These are phyloP conservation scores for Aphelinus certus DNA, from an alignment of 1,140 invertebrate genomes.

Conservation along the genomic window DNA sequence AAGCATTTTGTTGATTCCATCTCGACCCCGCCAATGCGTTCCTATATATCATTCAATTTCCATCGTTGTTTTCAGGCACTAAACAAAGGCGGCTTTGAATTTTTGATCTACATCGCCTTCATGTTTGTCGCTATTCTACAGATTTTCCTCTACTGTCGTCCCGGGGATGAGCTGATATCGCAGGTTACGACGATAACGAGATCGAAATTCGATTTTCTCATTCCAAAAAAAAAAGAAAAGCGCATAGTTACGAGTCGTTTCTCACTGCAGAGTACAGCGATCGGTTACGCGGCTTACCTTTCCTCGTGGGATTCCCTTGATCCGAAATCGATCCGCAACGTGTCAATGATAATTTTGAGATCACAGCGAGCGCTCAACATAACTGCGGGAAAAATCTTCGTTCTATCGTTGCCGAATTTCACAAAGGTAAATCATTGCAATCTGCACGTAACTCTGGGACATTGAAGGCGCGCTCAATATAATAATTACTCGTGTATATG, in stretches of 20 bases:
- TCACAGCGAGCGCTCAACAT: conserved; percentile 20
- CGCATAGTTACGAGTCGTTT: background rate
- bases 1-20: background rate
- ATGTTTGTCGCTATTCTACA: conserved; percentile 30
- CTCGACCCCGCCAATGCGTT: background rate
- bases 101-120: conserved; percentile 29
- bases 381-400: conserved; percentile 31
- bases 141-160: conserved; percentile 37
- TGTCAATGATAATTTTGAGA: conserved; percentile 24
- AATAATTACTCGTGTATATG: no score
- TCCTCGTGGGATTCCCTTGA: conserved; percentile 11
- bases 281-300: conserved; percentile 14
- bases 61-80: conserved; percentile 26
- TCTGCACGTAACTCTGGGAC: no score
- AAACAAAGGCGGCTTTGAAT: conserved; percentile 14
- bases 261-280: conserved; percentile 14
- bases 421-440: conserved; percentile 16
- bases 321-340: background rate
- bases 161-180: conserved; percentile 30
- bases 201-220: background rate
- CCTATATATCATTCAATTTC: background rate
- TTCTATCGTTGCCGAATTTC: conserved; percentile 34
- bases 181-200: conserved; percentile 8
- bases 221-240: background rate
- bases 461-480: no score